A percentile compares a stretch with the other conserved stretches of the same genome.
Conservation (phyloP, 2,113 vertebrate species). For the Eublepharis macularius region DNA sequence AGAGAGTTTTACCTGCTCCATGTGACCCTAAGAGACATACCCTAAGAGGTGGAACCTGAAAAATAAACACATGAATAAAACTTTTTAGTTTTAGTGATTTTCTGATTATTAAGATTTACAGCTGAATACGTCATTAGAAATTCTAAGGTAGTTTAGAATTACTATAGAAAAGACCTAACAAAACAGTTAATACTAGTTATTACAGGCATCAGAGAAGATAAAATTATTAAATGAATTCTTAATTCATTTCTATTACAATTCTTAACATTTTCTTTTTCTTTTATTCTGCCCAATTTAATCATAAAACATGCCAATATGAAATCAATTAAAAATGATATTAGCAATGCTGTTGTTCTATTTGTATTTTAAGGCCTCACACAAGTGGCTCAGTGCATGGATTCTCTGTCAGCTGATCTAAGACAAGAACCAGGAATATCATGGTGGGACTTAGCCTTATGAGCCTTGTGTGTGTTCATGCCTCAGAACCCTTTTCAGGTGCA, state of each 20-base stretch:
- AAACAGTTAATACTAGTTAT: not conserved
- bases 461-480: not conserved
- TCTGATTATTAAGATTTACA: not conserved
- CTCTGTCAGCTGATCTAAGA: not conserved
- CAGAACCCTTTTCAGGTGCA: not conserved
- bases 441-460: not conserved
- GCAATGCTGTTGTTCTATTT: not conserved
- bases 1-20: constrained; percentile 87
- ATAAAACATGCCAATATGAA: not conserved
- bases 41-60: constrained; percentile 87
- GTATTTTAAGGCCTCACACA: not conserved
- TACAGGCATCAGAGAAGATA: not conserved
- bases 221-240: not conserved
- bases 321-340: not conserved
- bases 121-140: not conserved
- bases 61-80: not conserved
- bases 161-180: not conserved
- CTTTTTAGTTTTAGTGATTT: not conserved
- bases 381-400: not conserved
- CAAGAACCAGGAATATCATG: no score
- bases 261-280: not conserved
- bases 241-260: not conserved
- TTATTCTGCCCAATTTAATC: not conserved
- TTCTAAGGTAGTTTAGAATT: constrained; percentile 18
- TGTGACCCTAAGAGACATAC: constrained; percentile 83